These are phyloP conservation scores for Labeo rohita DNA, from an alignment of 2,113 vertebrate species.

Conservation along the genomic window DNA sequence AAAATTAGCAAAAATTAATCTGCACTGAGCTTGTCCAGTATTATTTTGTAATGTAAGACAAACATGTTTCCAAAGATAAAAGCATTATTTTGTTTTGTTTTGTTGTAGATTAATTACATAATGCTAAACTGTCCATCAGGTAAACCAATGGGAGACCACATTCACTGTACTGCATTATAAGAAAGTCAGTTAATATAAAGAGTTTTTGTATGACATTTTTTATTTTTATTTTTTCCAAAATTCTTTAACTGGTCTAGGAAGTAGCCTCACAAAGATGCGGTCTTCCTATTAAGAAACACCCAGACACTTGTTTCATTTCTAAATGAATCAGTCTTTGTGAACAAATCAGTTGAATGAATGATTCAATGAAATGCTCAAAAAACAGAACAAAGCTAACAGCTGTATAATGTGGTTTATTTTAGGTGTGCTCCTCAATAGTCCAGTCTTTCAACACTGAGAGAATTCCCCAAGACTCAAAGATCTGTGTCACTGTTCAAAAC, in stretches of 20 bases:
- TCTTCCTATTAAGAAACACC: too few species aligned
- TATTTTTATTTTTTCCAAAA: too few species aligned
- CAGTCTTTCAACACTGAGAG: slow-evolving; percentile 77
- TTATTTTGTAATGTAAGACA: background rate
- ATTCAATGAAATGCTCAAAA: background rate
- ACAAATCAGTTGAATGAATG: background rate
- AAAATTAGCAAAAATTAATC: background rate
- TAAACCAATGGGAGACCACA: background rate
- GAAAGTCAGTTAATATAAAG: background rate
- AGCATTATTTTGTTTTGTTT: too few species aligned
- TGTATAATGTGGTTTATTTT: slow-evolving; percentile 11
- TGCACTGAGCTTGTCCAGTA: background rate
- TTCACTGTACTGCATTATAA: background rate
- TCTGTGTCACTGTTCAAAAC: slow-evolving; percentile 75
- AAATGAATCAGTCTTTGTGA: background rate
- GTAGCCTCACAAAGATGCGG: too few species aligned
- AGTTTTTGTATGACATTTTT: too few species aligned
- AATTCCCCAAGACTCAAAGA: slow-evolving; percentile 78
- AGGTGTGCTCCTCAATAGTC: slow-evolving; percentile 81
- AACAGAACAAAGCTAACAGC: background rate
- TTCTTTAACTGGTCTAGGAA: too few species aligned
- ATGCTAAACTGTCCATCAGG: background rate
- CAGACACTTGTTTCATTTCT: background rate
- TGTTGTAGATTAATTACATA: background rate
- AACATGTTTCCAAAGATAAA: background rate